Base-by-base conservation (phyloP, 2,113 vertebrate genomes). In the Sphaerodactylus townsendi region DNA sequence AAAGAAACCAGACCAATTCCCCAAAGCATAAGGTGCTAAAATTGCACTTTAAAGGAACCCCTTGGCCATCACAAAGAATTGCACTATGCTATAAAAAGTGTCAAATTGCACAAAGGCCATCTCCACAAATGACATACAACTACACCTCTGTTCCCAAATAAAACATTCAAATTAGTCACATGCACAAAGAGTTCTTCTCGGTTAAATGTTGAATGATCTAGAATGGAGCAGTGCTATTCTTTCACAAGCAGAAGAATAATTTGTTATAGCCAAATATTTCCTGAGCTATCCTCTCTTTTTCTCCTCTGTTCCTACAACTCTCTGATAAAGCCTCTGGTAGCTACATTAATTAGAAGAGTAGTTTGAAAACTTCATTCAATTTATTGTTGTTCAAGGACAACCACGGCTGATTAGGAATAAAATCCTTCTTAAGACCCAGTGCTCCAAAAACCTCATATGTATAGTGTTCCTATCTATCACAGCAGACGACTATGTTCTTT, bases 81-180 rank as follows among this genome's bases (percentile, higher is more conserved):
- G 82, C 90, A 88, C 86, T 71, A 88, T 89, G 86, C 91, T 89
- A 92, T 92, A 83, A 83, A 62, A 94, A 91, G 64, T 89, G 79
- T 87, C 81, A 91, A 78, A 86, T 81, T 90, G 81, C 88, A 90
- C 41, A 89, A 88, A 84, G 85, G 83, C 83, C 90, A 88, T 73
- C 87, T 84, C 83, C 39, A 88, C 33, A 1, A 91, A 68, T 2
- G 4, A 28, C 73, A 85, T 92, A 89, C 85, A 89, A 91, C n/a
- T 80, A 84, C 84, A 56, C 79, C 84, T 2, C 48, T 83, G 71
- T 88, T 92, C 92, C 92, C 93, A 92, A 93, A 90, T 92, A 94
- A 93, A 93, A 81, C 41, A 90, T 62, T 90, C 93, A 94, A 94
- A 93, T 85, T 92, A 92, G 91, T 90, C 89, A 88, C 89, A 70